These are phyloP conservation scores for Lordiphosa clarofinis DNA, from an alignment of 1,140 invertebrate genomes.

Conservation along the genomic window DNA sequence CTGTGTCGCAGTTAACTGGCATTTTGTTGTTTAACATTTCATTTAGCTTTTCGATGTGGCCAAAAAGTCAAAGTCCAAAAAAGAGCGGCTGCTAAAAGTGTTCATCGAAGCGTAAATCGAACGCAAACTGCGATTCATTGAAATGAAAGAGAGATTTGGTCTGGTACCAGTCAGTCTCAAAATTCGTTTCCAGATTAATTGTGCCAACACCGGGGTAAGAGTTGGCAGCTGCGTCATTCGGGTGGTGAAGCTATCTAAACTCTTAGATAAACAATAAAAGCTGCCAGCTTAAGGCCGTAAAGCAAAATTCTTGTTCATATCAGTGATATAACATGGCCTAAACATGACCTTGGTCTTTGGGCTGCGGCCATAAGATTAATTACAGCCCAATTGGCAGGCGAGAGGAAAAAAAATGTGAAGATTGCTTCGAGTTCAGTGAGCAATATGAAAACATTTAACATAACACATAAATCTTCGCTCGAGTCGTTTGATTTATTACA, in stretches of 20 bases:
- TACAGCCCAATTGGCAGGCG: constrained; percentile 62
- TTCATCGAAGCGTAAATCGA: constrained; percentile 23
- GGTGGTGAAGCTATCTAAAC: constrained; percentile 17
- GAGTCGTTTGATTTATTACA: constrained; percentile 56
- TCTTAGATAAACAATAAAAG: constrained; percentile 2
- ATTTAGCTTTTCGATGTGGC: constrained; percentile 13
- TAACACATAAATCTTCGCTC: constrained; percentile 50
- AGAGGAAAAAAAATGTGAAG: constrained; percentile 26
- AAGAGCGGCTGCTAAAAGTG: constrained; percentile 18
- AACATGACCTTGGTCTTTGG: constrained; percentile 52
- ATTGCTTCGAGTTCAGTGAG: constrained; percentile 42
- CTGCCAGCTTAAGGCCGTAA: constrained; percentile 1
- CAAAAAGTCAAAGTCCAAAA: constrained; percentile 29
- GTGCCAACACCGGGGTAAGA: constrained; percentile 36
- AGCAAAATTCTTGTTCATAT: constrained; percentile 24
- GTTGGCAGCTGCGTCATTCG: constrained; percentile 40
- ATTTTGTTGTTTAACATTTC: constrained; percentile 30
- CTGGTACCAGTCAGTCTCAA: constrained; percentile 42
- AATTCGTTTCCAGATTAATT: constrained; percentile 42
- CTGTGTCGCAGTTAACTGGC: constrained; percentile 6
- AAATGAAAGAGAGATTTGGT: constrained; percentile 20
- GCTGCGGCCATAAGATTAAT: constrained; percentile 57
- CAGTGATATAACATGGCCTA: constrained; percentile 49
- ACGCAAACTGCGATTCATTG: constrained; percentile 37
- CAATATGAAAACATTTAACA: constrained; percentile 56